Conservation (phyloP, 2,797 vertebrate genomes). For the Poliocrania exsul region DNA sequence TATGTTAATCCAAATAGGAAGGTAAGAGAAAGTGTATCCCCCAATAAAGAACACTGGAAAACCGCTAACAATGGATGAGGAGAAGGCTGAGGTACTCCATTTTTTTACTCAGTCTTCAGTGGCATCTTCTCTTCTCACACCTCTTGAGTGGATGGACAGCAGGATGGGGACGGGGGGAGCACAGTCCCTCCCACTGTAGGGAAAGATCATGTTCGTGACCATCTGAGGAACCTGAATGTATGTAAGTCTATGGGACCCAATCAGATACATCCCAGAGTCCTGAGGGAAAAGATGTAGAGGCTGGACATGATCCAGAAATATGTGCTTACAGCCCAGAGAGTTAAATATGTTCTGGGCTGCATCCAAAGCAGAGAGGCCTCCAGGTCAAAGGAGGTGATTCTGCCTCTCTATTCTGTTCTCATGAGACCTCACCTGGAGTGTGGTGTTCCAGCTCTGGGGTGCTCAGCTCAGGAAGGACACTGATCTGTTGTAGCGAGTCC, state of each 20-base stretch:
- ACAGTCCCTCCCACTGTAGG: background rate
- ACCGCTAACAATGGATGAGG: background rate
- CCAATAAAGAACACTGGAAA: background rate
- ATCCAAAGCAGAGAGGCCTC: background rate
- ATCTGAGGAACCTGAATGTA: background rate
- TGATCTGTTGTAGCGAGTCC: background rate
- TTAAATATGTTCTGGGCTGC: background rate
- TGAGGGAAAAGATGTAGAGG: background rate
- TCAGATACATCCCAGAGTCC: background rate
- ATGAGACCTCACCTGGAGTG: background rate
- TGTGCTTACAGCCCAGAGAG: no score
- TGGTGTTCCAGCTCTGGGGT: background rate
- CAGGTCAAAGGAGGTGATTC: background rate
- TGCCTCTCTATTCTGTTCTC: background rate
- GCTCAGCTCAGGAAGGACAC: background rate
- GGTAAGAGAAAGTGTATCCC: no score
- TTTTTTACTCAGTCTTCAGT: background rate
- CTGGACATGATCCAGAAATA: background rate
- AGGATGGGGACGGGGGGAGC: background rate
- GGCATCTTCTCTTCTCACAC: background rate
- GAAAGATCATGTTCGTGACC: background rate
- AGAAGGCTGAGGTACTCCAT: background rate
- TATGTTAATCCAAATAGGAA: background rate
- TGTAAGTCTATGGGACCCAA: no score
- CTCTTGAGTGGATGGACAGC: background rate